Evolutionary conservation across 1,140 invertebrate genomes (phyloP).

Genomic region (Drosophila sp.): DNA sequence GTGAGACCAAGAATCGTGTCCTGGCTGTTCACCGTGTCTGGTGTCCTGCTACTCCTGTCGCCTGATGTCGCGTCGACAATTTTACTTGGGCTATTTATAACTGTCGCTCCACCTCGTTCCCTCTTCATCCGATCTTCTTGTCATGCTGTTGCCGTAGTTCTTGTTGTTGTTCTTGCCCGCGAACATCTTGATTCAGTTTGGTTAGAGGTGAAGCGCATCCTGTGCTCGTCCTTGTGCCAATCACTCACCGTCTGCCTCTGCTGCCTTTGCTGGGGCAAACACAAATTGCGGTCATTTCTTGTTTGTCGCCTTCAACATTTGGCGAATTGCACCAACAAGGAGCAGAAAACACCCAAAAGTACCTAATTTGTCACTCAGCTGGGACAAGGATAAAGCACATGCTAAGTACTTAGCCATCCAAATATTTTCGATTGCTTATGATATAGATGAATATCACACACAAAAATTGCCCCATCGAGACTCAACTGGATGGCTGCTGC

Average conservation of each 20-base stretch:
- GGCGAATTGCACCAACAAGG: conserved; percentile 43
- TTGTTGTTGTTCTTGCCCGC: conserved; percentile 34
- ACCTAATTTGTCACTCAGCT: conserved; percentile 73
- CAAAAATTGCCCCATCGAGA: no score
- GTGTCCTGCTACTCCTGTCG: conserved; percentile 3
- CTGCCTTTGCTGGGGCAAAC: conserved; percentile 2
- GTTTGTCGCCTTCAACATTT: conserved; percentile 67
- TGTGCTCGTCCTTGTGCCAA: conserved; percentile 59
- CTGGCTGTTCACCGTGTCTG: conserved; percentile 21
- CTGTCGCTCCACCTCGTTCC: conserved; percentile 45
- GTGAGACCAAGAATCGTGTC: conserved; percentile 57
- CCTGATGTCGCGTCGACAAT: conserved; percentile 58
- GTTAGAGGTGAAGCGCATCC: conserved; percentile 48
- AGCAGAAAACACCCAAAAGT: conserved; percentile 51
- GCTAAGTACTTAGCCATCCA: conserved; percentile 45
- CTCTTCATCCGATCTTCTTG: background rate
- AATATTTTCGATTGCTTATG: conserved; percentile 78
- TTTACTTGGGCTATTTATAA: conserved; percentile 78
- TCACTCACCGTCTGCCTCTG: conserved; percentile 57
- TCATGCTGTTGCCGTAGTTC: conserved; percentile 11
- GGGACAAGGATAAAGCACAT: conserved; percentile 40
- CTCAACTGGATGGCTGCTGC: background rate
- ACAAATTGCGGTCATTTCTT: conserved; percentile 81
- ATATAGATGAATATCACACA: conserved; percentile 33
- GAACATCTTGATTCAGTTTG: conserved; percentile 62